A percentile compares a stretch with the other conserved stretches of the same genome.
phyloP scores from a whole-genome alignment of 2,888 invertebrate genomes.

The Ornithoptera alexandrae region DNA sequence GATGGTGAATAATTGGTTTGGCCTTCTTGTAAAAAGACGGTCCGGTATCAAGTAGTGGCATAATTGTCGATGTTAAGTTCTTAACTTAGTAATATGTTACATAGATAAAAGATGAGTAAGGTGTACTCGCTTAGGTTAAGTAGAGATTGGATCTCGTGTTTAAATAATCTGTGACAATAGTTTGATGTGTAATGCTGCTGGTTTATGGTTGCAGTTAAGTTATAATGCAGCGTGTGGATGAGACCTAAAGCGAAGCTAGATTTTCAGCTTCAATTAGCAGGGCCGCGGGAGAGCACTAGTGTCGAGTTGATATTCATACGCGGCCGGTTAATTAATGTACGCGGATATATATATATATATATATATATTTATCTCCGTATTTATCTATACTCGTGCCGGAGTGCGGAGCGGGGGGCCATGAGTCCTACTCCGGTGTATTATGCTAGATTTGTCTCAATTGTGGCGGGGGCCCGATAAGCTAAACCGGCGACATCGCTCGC shows the following conservation, averaged over 20 bases:
- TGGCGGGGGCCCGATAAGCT: constrained; percentile 17
- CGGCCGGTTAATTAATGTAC: constrained; percentile 37
- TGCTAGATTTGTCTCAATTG: constrained; percentile 21
- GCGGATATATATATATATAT: constrained; percentile 4
- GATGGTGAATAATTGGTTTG: too few species aligned
- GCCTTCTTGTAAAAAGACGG: too few species aligned
- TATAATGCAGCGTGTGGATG: constrained; percentile 12
- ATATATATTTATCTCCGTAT: constrained; percentile 13
- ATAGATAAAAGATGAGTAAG: too few species aligned
- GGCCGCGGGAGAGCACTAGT: constrained; percentile 33
- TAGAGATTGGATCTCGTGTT: too few species aligned
- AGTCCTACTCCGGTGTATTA: constrained; percentile 16
- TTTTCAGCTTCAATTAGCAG: constrained; percentile 31
- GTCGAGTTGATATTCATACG: constrained; percentile 33
- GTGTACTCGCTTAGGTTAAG: too few species aligned
- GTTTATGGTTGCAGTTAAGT: too few species aligned
- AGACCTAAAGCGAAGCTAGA: constrained; percentile 19
- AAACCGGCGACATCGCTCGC: neutral
- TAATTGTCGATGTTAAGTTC: too few species aligned
- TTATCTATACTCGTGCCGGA: constrained; percentile 20
- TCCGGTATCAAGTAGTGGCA: too few species aligned
- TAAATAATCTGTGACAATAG: too few species aligned
- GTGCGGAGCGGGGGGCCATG: constrained; percentile 3
- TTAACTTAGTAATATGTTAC: too few species aligned
- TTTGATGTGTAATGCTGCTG: too few species aligned